phyloP scores from a whole-genome alignment of 2,888 invertebrate genomes.

The Conistra vaccinii region DNA sequence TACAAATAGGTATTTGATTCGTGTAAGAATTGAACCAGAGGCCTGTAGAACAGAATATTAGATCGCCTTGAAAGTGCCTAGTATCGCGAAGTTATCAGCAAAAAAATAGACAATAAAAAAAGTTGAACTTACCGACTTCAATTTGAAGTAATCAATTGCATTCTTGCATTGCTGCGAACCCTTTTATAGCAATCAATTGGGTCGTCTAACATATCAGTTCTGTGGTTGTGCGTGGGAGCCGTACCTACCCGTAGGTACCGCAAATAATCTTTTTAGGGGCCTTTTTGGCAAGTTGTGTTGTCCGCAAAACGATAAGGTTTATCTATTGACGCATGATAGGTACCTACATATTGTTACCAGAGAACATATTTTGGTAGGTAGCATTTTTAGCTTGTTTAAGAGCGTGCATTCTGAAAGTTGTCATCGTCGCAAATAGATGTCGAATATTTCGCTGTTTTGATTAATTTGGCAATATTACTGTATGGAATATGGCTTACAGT shows the following conservation, averaged over 20 bases:
- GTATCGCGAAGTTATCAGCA: too few relatives aligned
- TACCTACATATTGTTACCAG: background rate
- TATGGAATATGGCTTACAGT: too few relatives aligned
- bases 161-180: background rate
- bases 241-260: constrained; percentile 14
- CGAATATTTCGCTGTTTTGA: too few relatives aligned
- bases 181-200: constrained; percentile 44
- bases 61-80: background rate
- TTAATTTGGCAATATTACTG: too few relatives aligned
- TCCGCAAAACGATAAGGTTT: constrained; percentile 11
- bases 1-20: too few relatives aligned
- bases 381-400: too few relatives aligned
- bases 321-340: constrained; percentile 6
- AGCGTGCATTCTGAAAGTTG: too few relatives aligned
- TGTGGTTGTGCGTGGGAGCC: constrained; percentile 38
- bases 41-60: background rate
- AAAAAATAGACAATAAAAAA: background rate
- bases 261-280: constrained; percentile 24
- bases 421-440: too few relatives aligned
- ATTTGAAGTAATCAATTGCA: background rate
- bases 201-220: constrained; percentile 27
- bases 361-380: background rate
- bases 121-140: constrained; percentile 38
- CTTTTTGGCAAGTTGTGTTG: background rate
- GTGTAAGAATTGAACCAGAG: too few relatives aligned